Base-by-base conservation (phyloP, 1,140 invertebrate genomes). In the Nymphalis io region DNA sequence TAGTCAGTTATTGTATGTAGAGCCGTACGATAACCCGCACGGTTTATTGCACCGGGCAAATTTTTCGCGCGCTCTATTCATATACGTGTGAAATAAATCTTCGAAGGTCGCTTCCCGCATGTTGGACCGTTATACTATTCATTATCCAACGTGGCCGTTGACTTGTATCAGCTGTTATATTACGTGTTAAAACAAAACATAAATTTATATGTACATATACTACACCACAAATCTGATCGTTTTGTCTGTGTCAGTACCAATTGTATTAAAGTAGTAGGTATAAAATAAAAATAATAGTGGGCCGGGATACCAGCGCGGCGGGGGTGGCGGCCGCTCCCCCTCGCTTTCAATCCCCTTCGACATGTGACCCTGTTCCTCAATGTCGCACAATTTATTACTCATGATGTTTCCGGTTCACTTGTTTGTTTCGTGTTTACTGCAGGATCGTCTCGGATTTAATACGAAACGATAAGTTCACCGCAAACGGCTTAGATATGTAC, bases 201-300 rank as follows among this genome's bases (percentile, higher is more conserved):
- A 18, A 33, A 33, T 33, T 6, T 33, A 33, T 20, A 11, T 51
- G 18, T 8, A 51, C 0, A 21, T 51, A 11, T 20, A 51, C 5
- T 11, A 0, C 0, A 21, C 46, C 6, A 20, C 46, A 4, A 15
- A 16, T 46, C 16, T 4, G 44, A 3, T 42, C 44, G 2, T n/a
- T 15, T 15, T n/a, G 42, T 51, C 1, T 48, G 46, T 11, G 16
- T 48, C 10, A n/a, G 46, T 16, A 16, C 46, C 5, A 18, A 18
- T 48, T 20, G 18, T 20, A 18, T 15, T 18, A 21, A 51, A 51
- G 18, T 46, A 59, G 53, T 65, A 63, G 62, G 39, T 57, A 70
- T 23, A 46, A 62, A 60, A 33, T 69, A 65, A 73, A 64, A 63
- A 63, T 69, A 65, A 61, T 73, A 21, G 51, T 69, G 66, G 61